A percentile compares a stretch with the other conserved stretches of the same genome.
phyloP scores from a whole-genome alignment of 2,113 vertebrate genomes.

The Ptilonorhynchus violaceus region DNA sequence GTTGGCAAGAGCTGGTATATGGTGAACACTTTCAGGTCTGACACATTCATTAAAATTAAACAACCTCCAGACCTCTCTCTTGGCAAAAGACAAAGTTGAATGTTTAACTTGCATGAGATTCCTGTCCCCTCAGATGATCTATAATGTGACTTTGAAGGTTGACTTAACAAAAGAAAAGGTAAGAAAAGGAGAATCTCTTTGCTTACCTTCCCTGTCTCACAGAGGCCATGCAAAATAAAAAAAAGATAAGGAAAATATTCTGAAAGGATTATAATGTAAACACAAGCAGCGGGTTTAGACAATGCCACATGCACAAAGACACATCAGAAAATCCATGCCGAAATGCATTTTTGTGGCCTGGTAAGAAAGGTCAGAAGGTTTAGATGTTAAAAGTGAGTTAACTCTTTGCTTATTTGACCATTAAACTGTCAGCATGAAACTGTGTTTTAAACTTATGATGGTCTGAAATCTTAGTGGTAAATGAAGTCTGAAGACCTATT shows the following conservation, averaged over 20 bases:
- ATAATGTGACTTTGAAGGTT: slow-evolving; percentile 25
- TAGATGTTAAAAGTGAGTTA: slow-evolving; percentile 71
- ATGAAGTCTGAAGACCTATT: slow-evolving; percentile 69
- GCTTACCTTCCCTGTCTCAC: slow-evolving; percentile 15
- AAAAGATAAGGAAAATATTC: slow-evolving; percentile 39
- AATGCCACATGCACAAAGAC: slow-evolving; percentile 27
- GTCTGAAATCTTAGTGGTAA: slow-evolving; percentile 59
- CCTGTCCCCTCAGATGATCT: background rate
- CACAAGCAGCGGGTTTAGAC: slow-evolving; percentile 57
- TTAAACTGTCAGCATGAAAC: slow-evolving; percentile 74
- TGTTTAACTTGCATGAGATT: background rate
- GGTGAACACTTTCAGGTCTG: slow-evolving; percentile 26
- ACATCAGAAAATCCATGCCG: slow-evolving; percentile 1
- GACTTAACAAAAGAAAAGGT: background rate
- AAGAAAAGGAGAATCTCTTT: background rate
- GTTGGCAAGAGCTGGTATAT: slow-evolving; percentile 30
- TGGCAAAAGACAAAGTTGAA: slow-evolving; percentile 6
- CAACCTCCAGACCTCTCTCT: background rate
- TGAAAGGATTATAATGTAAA: slow-evolving; percentile 60
- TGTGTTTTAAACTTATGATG: slow-evolving; percentile 64
- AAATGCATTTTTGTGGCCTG: slow-evolving; percentile 48
- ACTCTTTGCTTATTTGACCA: slow-evolving; percentile 65
- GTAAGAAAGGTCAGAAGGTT: slow-evolving; percentile 51
- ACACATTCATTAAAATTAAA: slow-evolving; percentile 28
- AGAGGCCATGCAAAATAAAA: background rate